Evolutionary conservation across 2,888 invertebrate genomes (phyloP), one percentile per base, ranked within the genome.

Genomic region (Sisyra terminalis): DNA sequence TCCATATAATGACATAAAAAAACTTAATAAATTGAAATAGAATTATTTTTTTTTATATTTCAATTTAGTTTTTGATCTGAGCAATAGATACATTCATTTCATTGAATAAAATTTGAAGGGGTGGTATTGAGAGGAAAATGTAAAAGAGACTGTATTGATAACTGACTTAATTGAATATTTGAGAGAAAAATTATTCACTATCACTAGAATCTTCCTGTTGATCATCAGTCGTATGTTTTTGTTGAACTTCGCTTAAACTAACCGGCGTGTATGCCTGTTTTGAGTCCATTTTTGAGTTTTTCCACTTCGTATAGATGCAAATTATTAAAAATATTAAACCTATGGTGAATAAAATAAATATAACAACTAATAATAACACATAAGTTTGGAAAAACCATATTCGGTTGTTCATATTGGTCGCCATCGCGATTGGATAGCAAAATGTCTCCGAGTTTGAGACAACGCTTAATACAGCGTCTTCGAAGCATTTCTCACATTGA

Each of bases 401-500:
- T 10, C 14, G 18, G 11, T 14, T 36, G 24, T 42, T 34, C 35
- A 42, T 35, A 7, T 35, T 35, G n/a, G 17, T 15, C 10, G 36
- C 29, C 11, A 42, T 17, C 15, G 50, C 49, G 32, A 46, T 37
- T 10, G 61, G 58, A 49, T 60, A 63, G 50, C 63, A 63, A 47
- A 59, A 63, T 34, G 49, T 51, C 40, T 62, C 59, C 37, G 45
- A 49, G 17, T 48, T 44, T 6, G 66, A 64, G 46, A 53, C 46
- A 47, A 64, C 65, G 49, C 63, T 63, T 39, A 76, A 59, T 47
- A 63, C 59, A 5, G 80, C 74, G 55, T 84, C 84, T 5, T 68
- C 67, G 53, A 71, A 71, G 58, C 84, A 85, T 4, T 70, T 62
- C 34, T 66, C 59, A 57, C 84, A 85, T 52, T 83, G 74, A 53